A percentile compares a stretch with the other conserved stretches of the same genome.
Evolutionary conservation across 2,113 vertebrate genomes (phyloP).

Genomic region (Cacatua alba): DNA sequence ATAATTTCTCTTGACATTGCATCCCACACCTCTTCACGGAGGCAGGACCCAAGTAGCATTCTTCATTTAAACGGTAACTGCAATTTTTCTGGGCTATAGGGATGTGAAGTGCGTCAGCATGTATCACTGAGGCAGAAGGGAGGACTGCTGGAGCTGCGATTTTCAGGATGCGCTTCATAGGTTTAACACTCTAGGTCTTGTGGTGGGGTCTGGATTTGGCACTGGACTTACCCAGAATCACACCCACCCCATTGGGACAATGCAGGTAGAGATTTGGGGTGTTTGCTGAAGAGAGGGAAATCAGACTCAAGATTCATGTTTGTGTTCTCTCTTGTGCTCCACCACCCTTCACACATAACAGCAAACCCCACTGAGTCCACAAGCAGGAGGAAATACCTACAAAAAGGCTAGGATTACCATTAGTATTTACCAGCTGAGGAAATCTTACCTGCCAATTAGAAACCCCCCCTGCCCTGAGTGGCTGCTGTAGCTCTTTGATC

Average conservation of each 20-base stretch:
- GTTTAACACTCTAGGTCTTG: background rate
- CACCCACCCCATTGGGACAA: background rate
- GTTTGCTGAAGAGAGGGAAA: background rate
- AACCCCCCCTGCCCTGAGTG: background rate
- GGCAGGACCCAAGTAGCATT: conserved; percentile 29
- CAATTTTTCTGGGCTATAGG: background rate
- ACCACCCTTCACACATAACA: background rate
- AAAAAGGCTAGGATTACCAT: background rate
- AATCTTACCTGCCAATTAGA: conserved; percentile 4
- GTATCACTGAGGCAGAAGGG: background rate
- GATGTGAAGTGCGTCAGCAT: background rate
- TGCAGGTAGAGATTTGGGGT: background rate
- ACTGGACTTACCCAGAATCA: background rate
- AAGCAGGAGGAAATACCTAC: background rate
- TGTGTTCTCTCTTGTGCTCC: background rate
- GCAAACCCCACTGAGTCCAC: background rate
- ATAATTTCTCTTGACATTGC: conserved; percentile 46
- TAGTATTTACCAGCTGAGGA: conserved; percentile 16
- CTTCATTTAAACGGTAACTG: conserved; percentile 37
- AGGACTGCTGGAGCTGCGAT: background rate
- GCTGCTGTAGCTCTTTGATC: conserved; percentile 51
- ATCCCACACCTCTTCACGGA: conserved; percentile 8
- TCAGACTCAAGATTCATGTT: background rate
- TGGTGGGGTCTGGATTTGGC: background rate
- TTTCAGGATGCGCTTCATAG: background rate